phyloP scores from a whole-genome alignment of 2,113 vertebrate genomes.

The Megaptera novaeangliae region DNA sequence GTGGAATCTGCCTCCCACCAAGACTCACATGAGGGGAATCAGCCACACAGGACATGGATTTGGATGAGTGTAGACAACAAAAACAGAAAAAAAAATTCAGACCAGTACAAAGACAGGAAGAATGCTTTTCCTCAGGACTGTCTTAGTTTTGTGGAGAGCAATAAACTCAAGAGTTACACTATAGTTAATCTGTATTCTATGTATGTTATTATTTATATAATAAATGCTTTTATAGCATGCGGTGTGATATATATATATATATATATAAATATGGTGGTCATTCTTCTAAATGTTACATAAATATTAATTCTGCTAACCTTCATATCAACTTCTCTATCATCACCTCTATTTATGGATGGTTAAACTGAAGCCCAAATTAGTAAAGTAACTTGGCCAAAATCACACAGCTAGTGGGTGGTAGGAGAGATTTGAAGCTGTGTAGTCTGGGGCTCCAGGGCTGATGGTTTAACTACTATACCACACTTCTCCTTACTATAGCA shows the following conservation, averaged over 20 bases:
- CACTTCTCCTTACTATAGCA: not conserved
- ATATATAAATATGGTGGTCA: not conserved
- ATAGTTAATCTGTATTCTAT: not conserved
- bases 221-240: not conserved
- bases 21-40: not conserved
- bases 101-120: not conserved
- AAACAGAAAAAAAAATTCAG: not conserved
- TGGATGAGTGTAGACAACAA: not conserved
- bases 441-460: not conserved
- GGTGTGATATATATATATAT: no score
- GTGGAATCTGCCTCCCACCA: not conserved
- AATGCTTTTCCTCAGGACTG: not conserved
- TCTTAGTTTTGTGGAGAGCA: not conserved
- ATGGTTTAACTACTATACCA: not conserved
- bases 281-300: not conserved
- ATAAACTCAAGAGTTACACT: not conserved
- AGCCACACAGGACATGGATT: not conserved
- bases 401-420: not conserved
- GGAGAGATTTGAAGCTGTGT: not conserved
- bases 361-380: not conserved
- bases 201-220: not conserved
- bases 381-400: not conserved
- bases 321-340: not conserved
- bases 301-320: not conserved
- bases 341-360: not conserved